phyloP scores from a whole-genome alignment of 1,140 invertebrate species.

The Hyposmocoma kahamanoa region DNA sequence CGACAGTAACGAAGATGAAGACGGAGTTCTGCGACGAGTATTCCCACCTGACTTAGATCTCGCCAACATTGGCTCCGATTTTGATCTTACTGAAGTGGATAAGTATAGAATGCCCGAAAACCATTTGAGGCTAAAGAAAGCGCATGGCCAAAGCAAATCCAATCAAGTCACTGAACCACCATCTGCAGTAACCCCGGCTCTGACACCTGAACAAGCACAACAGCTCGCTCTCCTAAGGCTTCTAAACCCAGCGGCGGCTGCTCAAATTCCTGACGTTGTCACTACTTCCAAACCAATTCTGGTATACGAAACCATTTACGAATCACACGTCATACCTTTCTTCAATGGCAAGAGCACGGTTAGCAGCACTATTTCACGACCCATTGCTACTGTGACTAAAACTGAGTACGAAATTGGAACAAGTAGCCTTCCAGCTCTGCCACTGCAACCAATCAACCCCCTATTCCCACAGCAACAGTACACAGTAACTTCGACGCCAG shows the following conservation, averaged over 20 bases:
- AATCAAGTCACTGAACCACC: constrained; percentile 67
- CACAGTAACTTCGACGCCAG: constrained; percentile 85
- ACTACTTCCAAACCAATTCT: constrained; percentile 85
- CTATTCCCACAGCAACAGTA: constrained; percentile 80
- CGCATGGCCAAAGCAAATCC: constrained; percentile 71
- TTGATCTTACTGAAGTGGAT: constrained; percentile 81
- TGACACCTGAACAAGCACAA: constrained; percentile 83
- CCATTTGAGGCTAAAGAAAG: constrained; percentile 75
- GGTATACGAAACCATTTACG: constrained; percentile 84
- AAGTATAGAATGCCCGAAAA: constrained; percentile 74
- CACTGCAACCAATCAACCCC: constrained; percentile 69
- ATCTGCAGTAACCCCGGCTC: constrained; percentile 60
- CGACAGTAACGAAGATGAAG: constrained; percentile 84
- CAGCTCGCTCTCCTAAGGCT: constrained; percentile 82
- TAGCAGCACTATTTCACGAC: constrained; percentile 83
- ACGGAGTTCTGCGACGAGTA: constrained; percentile 76
- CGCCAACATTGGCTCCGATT: constrained; percentile 79
- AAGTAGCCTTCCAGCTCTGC: constrained; percentile 77
- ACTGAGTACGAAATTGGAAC: constrained; percentile 85
- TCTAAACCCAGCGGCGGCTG: constrained; percentile 79
- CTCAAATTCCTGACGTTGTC: constrained; percentile 78
- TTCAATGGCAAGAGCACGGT: constrained; percentile 83
- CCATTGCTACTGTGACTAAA: constrained; percentile 83
- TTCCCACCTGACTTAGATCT: constrained; percentile 78
- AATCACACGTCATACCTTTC: constrained; percentile 86